A percentile compares a stretch with the other conserved stretches of the same genome.
These are phyloP conservation scores for Ashinkailepas kermadecensis DNA, from an alignment of 2,888 invertebrate genomes.

Conservation along the genomic window DNA sequence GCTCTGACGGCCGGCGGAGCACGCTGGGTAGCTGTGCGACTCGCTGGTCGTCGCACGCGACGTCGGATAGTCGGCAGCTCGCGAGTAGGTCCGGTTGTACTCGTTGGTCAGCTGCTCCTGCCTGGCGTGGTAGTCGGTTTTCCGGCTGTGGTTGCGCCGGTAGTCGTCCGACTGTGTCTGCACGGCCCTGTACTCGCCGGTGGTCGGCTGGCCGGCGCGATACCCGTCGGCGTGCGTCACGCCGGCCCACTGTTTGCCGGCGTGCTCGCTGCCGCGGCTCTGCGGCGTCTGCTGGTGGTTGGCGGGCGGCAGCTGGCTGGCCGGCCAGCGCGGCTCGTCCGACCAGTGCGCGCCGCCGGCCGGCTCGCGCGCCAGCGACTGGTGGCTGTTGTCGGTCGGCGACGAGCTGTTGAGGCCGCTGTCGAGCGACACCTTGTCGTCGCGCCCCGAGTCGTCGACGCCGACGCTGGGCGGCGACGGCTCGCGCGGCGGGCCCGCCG, in stretches of 20 bases:
- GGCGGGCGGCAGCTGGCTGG: not conserved
- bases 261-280: not conserved
- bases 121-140: not conserved
- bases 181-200: not conserved
- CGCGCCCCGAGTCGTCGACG: not conserved
- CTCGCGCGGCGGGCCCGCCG: not conserved
- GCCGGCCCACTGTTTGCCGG: not conserved
- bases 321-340: not conserved
- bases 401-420: constrained; percentile 27
- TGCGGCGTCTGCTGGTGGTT: not conserved
- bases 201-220: not conserved
- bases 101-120: not conserved
- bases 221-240: not conserved
- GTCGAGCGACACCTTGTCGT: constrained; percentile 19
- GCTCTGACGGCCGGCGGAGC: not conserved
- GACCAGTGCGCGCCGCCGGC: constrained; percentile 36
- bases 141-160: not conserved
- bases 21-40: not conserved
- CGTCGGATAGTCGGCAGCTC: not conserved
- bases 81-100: not conserved
- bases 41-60: not conserved
- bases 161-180: not conserved
- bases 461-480: not conserved
- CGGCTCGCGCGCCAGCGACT: constrained; percentile 36
- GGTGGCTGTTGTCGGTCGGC: constrained; percentile 41